A percentile compares a stretch with the other conserved stretches of the same genome.
phyloP scores from a whole-genome alignment of 2,113 vertebrate genomes.

The Baryphthengus martii region DNA sequence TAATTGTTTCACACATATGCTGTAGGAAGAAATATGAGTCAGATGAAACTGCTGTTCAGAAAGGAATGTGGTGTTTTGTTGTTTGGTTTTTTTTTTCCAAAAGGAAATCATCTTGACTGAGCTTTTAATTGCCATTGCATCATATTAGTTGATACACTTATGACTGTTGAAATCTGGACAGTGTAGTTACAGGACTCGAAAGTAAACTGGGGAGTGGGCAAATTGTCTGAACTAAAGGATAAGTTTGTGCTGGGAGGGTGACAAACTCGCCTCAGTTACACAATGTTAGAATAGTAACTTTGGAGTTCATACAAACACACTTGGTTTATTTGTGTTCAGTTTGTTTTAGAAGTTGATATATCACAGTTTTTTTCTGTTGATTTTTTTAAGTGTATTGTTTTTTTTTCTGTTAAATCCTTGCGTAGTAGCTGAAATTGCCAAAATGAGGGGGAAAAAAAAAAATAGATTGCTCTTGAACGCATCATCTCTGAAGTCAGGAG shows the following conservation, averaged over 20 bases:
- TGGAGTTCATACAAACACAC: not conserved
- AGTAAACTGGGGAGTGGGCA: not conserved
- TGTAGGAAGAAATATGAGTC: constrained; percentile 8
- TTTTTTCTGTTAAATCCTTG: not conserved
- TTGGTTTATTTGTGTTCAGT: not conserved
- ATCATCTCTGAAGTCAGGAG: not conserved
- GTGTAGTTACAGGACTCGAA: not conserved
- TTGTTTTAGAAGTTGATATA: not conserved
- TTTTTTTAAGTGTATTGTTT: too few species aligned
- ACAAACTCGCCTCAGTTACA: not conserved
- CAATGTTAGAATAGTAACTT: not conserved
- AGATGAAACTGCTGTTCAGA: constrained; percentile 5
- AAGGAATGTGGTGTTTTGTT: too few species aligned
- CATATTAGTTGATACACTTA: not conserved
- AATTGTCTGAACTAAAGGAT: not conserved
- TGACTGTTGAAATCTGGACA: not conserved
- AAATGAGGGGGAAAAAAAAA: too few species aligned
- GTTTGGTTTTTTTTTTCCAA: not conserved
- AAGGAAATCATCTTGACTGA: not conserved
- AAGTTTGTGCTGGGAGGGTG: not conserved
- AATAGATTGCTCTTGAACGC: not conserved
- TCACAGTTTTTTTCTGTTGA: not conserved
- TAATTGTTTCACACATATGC: not conserved
- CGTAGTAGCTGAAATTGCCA: not conserved
- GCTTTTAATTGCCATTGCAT: constrained; percentile 17